Evolutionary conservation across 2,113 vertebrate species (phyloP).

Genomic region (Sceloporus undulatus): DNA sequence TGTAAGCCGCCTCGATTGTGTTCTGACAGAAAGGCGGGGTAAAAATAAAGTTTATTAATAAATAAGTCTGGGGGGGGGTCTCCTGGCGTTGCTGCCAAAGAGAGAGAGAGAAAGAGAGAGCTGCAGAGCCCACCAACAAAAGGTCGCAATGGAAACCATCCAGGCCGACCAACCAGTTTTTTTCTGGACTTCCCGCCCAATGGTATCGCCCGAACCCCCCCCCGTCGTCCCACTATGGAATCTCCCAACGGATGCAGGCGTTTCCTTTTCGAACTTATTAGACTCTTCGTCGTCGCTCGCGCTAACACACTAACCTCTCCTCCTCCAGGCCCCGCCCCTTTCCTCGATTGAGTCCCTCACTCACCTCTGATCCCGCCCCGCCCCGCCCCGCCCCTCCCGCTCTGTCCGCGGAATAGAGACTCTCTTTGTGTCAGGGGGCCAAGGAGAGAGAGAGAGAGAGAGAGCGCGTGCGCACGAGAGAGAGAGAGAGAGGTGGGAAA

Average conservation of each 20-base stretch:
- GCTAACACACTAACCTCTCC: no score
- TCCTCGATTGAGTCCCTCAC: slow-evolving; percentile 17
- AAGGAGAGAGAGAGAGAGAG: not conserved
- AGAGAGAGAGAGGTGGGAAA: not conserved
- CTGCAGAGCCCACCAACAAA: not conserved
- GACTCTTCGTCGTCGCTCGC: not conserved
- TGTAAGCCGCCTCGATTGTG: no score
- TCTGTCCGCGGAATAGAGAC: no score
- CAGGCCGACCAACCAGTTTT: not conserved
- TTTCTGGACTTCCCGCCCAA: not conserved
- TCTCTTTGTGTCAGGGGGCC: no score
- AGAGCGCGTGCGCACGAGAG: not conserved
- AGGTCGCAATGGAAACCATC: not conserved
- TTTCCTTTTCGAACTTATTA: slow-evolving; percentile 39
- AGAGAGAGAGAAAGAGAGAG: not conserved
- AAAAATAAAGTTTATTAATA: no score
- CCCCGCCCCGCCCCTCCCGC: not conserved
- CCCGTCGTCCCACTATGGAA: slow-evolving; percentile 49
- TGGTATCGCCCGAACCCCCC: slow-evolving; percentile 59
- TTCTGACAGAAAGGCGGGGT: no score
- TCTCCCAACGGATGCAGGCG: slow-evolving; percentile 59
- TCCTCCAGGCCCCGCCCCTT: slow-evolving; percentile 1
- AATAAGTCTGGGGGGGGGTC: not conserved
- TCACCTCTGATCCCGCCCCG: slow-evolving; percentile 21
- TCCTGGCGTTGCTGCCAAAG: not conserved